Conservation (phyloP, 2,888 invertebrate genomes). For the Drosophila algonquin region DNA sequence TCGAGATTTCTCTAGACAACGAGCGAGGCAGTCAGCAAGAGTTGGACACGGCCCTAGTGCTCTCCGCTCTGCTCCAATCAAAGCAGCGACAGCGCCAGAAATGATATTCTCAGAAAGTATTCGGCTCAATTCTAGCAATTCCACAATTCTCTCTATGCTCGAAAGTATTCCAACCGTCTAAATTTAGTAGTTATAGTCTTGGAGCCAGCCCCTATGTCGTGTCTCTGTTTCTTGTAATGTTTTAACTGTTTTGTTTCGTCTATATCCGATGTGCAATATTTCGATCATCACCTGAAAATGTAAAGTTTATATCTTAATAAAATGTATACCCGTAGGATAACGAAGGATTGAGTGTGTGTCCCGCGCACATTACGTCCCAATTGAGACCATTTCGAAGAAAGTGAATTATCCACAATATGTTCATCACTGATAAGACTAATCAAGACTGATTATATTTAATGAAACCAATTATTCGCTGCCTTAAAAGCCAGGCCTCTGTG, state of each 20-base stretch:
- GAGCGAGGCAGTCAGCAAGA: conserved; percentile 94
- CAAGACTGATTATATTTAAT: conserved; percentile 50
- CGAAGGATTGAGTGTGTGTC: not conserved
- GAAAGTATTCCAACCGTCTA: conserved; percentile 33
- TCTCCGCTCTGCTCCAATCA: conserved; percentile 90
- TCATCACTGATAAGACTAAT: conserved; percentile 46
- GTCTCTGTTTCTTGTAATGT: conserved; percentile 10
- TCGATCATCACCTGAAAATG: conserved; percentile 36
- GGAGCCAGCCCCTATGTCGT: not conserved
- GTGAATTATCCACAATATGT: conserved; percentile 12
- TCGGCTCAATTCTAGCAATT: conserved; percentile 13
- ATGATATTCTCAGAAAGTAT: conserved; percentile 38
- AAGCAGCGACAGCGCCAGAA: conserved; percentile 69
- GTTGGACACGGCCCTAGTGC: conserved; percentile 94
- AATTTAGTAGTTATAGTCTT: not conserved
- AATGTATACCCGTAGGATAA: not conserved
- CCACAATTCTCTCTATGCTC: conserved; percentile 13
- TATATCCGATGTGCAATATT: conserved; percentile 38
- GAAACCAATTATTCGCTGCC: conserved; percentile 43
- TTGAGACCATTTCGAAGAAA: not conserved
- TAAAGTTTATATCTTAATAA: conserved; percentile 21
- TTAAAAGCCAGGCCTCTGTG: conserved; percentile 31
- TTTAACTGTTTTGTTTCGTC: conserved; percentile 6
- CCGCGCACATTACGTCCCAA: not conserved
- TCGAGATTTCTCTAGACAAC: conserved; percentile 94